A percentile compares a stretch with the other conserved stretches of the same genome.
These are phyloP conservation scores for Phaethornis superciliosus DNA, from an alignment of 2,113 vertebrate genomes.

Conservation along the genomic window DNA sequence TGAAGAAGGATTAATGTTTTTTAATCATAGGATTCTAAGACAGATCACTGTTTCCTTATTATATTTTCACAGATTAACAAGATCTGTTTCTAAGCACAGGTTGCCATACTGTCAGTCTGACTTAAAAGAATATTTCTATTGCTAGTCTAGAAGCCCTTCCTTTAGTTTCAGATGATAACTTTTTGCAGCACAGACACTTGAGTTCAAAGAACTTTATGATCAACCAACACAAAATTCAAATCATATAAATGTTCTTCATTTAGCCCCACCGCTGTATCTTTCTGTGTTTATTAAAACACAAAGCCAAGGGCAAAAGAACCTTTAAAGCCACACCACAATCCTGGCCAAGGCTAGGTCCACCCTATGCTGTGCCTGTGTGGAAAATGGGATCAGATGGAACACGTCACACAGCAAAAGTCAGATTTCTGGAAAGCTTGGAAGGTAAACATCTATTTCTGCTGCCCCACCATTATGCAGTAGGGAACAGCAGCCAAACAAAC, in stretches of 20 bases:
- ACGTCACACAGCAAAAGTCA: background rate
- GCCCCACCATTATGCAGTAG: background rate
- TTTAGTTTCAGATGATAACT: background rate
- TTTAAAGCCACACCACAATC: background rate
- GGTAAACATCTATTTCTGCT: background rate
- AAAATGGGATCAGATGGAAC: background rate
- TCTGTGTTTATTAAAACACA: background rate
- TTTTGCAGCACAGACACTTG: background rate
- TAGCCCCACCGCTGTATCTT: background rate
- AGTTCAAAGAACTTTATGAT: background rate
- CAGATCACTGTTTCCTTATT: background rate
- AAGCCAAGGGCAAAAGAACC: background rate
- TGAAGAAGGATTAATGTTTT: background rate
- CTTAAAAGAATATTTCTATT: background rate
- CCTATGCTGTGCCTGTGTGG: background rate
- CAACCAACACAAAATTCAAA: background rate
- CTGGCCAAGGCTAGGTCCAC: background rate
- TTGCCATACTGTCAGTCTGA: background rate
- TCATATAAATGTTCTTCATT: background rate
- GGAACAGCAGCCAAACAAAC: background rate
- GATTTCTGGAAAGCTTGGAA: background rate
- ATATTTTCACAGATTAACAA: background rate
- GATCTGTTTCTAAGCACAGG: background rate
- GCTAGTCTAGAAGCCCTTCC: background rate
- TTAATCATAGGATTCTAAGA: background rate